These are phyloP conservation scores for Myathropa florea DNA, from an alignment of 2,888 invertebrate genomes.

Conservation along the genomic window DNA sequence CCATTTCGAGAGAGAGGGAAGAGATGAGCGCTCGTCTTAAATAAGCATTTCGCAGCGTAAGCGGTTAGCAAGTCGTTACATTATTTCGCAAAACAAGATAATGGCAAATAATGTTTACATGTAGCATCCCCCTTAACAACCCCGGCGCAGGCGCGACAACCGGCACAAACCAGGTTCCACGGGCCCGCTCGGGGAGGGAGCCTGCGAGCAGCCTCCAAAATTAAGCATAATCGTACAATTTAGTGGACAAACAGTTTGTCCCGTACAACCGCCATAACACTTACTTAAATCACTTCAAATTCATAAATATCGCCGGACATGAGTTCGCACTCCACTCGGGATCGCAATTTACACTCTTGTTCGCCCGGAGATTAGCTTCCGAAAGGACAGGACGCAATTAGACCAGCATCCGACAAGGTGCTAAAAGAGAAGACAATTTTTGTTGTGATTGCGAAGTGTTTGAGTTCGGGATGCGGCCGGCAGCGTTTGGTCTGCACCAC, in stretches of 20 bases:
- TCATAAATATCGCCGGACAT: constrained; percentile 68
- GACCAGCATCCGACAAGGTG: constrained; percentile 69
- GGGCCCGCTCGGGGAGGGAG: background rate
- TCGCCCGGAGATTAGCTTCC: constrained; percentile 67
- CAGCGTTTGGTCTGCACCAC: background rate
- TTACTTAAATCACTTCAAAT: constrained; percentile 69
- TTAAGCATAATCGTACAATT: constrained; percentile 64
- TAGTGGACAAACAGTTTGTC: constrained; percentile 65
- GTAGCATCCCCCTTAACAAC: constrained; percentile 34
- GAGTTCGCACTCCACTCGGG: constrained; percentile 66
- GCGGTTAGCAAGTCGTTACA: constrained; percentile 50
- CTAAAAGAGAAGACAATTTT: constrained; percentile 65
- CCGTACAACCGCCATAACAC: constrained; percentile 63
- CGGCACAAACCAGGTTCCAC: constrained; percentile 10
- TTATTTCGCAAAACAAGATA: constrained; percentile 57
- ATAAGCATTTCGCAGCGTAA: constrained; percentile 41
- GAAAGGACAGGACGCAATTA: constrained; percentile 67
- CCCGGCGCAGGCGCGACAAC: constrained; percentile 5
- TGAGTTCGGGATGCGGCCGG: background rate
- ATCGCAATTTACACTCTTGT: constrained; percentile 69
- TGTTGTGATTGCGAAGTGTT: constrained; percentile 57
- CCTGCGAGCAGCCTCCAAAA: constrained; percentile 16
- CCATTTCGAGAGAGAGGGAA: constrained; percentile 14
- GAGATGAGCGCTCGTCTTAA: constrained; percentile 12
- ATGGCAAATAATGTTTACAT: constrained; percentile 64